These are phyloP conservation scores for Odontamblyopus rebecca DNA, from an alignment of 2,797 vertebrate species.

Conservation along the genomic window DNA sequence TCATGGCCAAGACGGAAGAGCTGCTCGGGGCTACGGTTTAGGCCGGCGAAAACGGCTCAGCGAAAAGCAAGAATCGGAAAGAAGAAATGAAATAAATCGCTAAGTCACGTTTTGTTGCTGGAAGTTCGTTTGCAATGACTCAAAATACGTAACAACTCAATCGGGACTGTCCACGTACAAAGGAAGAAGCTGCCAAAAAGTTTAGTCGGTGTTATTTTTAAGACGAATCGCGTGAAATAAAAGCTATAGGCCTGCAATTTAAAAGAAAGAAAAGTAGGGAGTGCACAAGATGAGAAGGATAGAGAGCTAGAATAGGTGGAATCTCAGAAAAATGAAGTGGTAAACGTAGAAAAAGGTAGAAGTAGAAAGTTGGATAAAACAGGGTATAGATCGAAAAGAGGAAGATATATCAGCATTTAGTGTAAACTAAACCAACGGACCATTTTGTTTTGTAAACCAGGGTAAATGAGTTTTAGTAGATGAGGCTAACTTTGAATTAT, in stretches of 20 bases:
- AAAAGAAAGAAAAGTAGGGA: constrained; percentile 60
- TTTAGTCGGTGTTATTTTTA: constrained; percentile 71
- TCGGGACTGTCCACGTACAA: constrained; percentile 56
- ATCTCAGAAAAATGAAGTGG: constrained; percentile 47
- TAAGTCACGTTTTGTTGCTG: constrained; percentile 47
- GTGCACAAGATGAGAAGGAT: constrained; percentile 55
- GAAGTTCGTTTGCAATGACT: constrained; percentile 58
- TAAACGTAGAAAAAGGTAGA: constrained; percentile 31
- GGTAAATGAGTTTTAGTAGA: constrained; percentile 43
- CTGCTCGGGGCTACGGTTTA: constrained; percentile 91
- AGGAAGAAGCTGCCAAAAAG: constrained; percentile 77
- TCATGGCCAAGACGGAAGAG: constrained; percentile 91
- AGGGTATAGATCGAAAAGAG: constrained; percentile 67
- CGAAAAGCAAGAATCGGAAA: not conserved
- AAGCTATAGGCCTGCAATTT: constrained; percentile 66
- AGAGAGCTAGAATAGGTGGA: constrained; percentile 24
- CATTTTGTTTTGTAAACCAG: constrained; percentile 46
- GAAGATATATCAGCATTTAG: constrained; percentile 47
- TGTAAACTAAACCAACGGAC: constrained; percentile 49
- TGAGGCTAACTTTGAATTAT: constrained; percentile 11
- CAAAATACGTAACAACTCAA: constrained; percentile 33
- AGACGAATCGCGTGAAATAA: constrained; percentile 62
- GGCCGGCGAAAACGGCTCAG: not conserved
- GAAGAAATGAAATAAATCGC: constrained; percentile 48
- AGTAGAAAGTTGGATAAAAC: constrained; percentile 63